Percentiles rank a stretch among this genome's conserved stretches.
Conservation (phyloP, 2,888 invertebrate genomes). For the Hemicrepidius hirtus region DNA sequence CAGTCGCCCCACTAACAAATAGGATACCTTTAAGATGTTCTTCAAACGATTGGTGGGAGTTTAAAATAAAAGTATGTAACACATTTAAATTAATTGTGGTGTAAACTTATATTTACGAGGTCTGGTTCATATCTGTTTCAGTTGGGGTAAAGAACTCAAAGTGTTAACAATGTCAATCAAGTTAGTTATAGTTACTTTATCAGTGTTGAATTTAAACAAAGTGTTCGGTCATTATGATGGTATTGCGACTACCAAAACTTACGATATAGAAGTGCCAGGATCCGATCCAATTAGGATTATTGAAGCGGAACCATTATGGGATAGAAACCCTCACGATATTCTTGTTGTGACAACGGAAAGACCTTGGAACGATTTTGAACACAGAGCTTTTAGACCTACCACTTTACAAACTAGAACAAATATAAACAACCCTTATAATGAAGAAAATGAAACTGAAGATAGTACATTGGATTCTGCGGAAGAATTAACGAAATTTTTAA, state of each 20-base stretch:
- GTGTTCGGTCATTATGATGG: conserved; percentile 26
- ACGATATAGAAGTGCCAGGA: conserved; percentile 76
- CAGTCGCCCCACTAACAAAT: conserved; percentile 37
- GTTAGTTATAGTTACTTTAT: conserved; percentile 5
- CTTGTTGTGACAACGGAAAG: conserved; percentile 61
- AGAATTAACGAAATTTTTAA: conserved; percentile 77
- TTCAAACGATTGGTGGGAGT: conserved; percentile 32
- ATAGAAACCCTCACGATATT: conserved; percentile 7
- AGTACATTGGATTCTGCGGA: conserved; percentile 72
- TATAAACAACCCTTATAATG: conserved; percentile 33
- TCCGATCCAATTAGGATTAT: conserved; percentile 76
- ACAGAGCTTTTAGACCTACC: conserved; percentile 71
- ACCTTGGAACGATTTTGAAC: conserved; percentile 70
- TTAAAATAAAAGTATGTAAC: conserved; percentile 58
- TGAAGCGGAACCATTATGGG: conserved; percentile 71
- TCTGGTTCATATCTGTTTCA: conserved; percentile 55
- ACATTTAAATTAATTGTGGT: conserved; percentile 66
- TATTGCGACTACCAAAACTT: conserved; percentile 58
- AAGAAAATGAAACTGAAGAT: conserved; percentile 62
- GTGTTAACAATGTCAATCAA: conserved; percentile 23
- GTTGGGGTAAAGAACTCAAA: conserved; percentile 43
- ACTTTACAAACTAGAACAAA: conserved; percentile 10
- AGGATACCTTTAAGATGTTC: conserved; percentile 24
- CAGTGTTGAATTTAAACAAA: conserved; percentile 16
- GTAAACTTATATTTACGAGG: conserved; percentile 63